A percentile compares a stretch with the other conserved stretches of the same genome.
These are phyloP conservation scores for Perdita meconis DNA, from an alignment of 2,888 invertebrate genomes.

Conservation along the genomic window DNA sequence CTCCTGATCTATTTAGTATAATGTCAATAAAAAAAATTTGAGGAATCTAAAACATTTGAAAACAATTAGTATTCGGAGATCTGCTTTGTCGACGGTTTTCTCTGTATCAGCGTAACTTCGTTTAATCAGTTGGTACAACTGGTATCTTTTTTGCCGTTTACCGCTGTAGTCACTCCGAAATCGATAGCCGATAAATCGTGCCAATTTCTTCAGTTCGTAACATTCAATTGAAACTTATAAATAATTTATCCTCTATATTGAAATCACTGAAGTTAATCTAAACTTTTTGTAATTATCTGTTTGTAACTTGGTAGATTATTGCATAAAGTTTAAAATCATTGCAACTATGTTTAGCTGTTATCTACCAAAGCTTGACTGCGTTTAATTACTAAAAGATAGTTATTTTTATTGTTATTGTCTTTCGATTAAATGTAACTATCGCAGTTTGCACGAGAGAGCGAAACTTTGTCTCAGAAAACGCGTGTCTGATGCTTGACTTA, in stretches of 20 bases:
- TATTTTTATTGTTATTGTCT: not conserved
- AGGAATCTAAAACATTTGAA: too few relatives aligned
- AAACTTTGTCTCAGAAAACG: not conserved
- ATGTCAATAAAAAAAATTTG: too few relatives aligned
- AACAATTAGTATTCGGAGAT: not conserved
- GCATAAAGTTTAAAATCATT: not conserved
- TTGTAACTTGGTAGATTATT: too few relatives aligned
- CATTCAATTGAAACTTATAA: not conserved
- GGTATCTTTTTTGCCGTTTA: slow-evolving; percentile 34
- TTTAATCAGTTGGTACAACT: slow-evolving; percentile 33
- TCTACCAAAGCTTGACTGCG: not conserved
- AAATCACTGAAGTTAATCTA: too few relatives aligned
- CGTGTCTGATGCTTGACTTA: not conserved
- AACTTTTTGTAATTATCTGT: too few relatives aligned
- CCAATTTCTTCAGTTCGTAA: too few relatives aligned
- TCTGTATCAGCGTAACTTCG: slow-evolving; percentile 17
- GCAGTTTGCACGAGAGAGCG: not conserved
- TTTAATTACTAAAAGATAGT: not conserved
- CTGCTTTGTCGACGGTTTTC: slow-evolving; percentile 26
- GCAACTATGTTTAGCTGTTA: not conserved
- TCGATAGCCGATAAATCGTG: slow-evolving; percentile 5
- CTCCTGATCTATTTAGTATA: too few relatives aligned
- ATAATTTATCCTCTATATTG: too few relatives aligned
- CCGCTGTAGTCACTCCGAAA: not conserved
- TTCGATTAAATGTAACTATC: not conserved